Percentiles rank a stretch among this genome's conserved stretches.
These are phyloP conservation scores for Odontamblyopus lacepedii DNA, from an alignment of 2,797 vertebrate species.

Conservation along the genomic window DNA sequence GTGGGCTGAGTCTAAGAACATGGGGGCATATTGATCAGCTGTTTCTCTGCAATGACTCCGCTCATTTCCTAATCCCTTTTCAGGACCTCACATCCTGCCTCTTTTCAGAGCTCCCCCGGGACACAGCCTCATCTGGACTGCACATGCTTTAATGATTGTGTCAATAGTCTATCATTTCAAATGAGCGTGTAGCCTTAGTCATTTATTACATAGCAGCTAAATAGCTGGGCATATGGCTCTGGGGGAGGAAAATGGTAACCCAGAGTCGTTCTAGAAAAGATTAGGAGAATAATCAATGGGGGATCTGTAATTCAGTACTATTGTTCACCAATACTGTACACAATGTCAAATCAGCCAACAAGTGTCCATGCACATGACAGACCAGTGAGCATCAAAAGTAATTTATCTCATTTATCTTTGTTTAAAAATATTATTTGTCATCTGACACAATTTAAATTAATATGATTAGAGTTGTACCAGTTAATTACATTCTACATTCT, in stretches of 20 bases:
- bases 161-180: constrained; percentile 50
- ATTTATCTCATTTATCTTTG: background rate
- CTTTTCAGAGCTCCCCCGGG: constrained; percentile 20
- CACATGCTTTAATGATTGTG: constrained; percentile 35
- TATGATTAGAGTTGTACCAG: no score
- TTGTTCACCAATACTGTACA: constrained; percentile 14
- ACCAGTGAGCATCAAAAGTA: background rate
- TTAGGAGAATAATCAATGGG: constrained; percentile 49
- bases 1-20: constrained; percentile 57
- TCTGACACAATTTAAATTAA: no score
- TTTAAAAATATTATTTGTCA: background rate
- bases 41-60: constrained; percentile 55
- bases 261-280: constrained; percentile 50
- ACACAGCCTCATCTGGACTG: constrained; percentile 55
- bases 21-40: constrained; percentile 44
- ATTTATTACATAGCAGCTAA: constrained; percentile 44
- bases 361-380: background rate
- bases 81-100: constrained; percentile 29
- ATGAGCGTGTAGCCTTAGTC: constrained; percentile 40
- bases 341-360: background rate
- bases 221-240: constrained; percentile 49
- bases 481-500: no score
- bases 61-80: constrained; percentile 34
- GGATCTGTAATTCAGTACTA: constrained; percentile 33
- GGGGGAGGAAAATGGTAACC: constrained; percentile 59